Percentiles rank a stretch among this genome's conserved stretches.
Evolutionary conservation across 2,113 vertebrate genomes (phyloP).

Genomic region (Mustela lutreola): DNA sequence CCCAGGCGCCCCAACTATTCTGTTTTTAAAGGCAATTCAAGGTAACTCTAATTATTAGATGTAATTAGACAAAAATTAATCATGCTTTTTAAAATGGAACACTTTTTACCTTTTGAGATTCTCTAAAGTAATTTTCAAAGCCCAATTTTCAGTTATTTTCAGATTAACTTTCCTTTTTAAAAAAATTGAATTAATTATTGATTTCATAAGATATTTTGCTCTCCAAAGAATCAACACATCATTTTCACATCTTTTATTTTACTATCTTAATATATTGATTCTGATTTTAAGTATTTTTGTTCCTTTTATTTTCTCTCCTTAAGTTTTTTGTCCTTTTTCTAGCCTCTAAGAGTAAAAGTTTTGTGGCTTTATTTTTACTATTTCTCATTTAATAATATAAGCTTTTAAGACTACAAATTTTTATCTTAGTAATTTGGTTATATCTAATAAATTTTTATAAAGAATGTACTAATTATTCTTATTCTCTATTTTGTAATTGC

Average conservation of each 20-base stretch:
- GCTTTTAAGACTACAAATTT: not conserved
- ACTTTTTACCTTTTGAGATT: not conserved
- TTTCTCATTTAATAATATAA: conserved; percentile 43
- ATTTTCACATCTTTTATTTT: not conserved
- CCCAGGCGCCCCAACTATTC: not conserved
- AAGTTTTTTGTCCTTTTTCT: not conserved
- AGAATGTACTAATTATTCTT: conserved; percentile 43
- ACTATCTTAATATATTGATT: not conserved
- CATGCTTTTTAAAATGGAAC: not conserved
- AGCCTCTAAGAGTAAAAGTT: not conserved
- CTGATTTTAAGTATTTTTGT: not conserved
- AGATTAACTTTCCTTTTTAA: not conserved
- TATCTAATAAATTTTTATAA: conserved; percentile 26
- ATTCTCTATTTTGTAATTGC: not conserved
- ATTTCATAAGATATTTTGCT: not conserved
- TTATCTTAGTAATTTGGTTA: not conserved
- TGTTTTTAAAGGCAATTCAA: not conserved
- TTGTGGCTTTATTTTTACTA: not conserved
- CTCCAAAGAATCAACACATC: not conserved
- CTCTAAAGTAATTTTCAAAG: not conserved
- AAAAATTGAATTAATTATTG: not conserved
- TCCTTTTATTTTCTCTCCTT: not conserved
- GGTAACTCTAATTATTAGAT: not conserved
- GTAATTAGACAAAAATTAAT: not conserved
- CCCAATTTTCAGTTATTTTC: not conserved